phyloP scores from a whole-genome alignment of 2,113 vertebrate species.

The Erythrolamprus reginae region DNA sequence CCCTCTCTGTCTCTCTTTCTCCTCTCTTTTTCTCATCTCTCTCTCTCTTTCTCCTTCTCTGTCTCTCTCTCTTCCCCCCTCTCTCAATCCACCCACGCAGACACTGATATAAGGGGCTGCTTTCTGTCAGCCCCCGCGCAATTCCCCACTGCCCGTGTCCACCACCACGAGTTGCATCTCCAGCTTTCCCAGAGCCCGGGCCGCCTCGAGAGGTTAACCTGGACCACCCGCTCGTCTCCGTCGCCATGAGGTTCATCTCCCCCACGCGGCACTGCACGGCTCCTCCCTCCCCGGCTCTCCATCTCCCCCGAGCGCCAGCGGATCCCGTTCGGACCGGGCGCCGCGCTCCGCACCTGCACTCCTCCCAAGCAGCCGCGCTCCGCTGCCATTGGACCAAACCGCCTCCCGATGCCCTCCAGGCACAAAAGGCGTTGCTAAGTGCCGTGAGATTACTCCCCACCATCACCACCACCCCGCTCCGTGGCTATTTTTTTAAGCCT shows the following conservation, averaged over 20 bases:
- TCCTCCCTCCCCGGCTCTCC: accelerated
- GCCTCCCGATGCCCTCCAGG: conserved; percentile 35
- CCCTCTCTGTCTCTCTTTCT: too few species aligned
- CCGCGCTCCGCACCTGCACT: neutral
- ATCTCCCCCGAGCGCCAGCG: neutral
- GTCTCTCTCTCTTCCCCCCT: too few species aligned
- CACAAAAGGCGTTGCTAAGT: conserved; percentile 53
- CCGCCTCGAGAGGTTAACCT: neutral
- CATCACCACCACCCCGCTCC: neutral
- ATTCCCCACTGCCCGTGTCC: neutral
- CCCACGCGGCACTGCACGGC: neutral
- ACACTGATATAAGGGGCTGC: neutral
- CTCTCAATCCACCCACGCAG: neutral
- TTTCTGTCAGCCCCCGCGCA: neutral
- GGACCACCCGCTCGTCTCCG: neutral
- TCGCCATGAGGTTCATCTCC: neutral
- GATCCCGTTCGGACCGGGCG: neutral
- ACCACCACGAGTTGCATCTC: neutral
- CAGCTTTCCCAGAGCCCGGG: neutral
- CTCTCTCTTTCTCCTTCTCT: too few species aligned
- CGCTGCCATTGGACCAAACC: conserved; percentile 59
- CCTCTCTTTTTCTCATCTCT: neutral
- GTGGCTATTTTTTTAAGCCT: neutral
- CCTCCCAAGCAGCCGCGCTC: conserved; percentile 17
- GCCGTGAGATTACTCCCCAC: neutral